Conservation (phyloP, 2,888 invertebrate genomes). For the Caenorhabditis japonica region DNA sequence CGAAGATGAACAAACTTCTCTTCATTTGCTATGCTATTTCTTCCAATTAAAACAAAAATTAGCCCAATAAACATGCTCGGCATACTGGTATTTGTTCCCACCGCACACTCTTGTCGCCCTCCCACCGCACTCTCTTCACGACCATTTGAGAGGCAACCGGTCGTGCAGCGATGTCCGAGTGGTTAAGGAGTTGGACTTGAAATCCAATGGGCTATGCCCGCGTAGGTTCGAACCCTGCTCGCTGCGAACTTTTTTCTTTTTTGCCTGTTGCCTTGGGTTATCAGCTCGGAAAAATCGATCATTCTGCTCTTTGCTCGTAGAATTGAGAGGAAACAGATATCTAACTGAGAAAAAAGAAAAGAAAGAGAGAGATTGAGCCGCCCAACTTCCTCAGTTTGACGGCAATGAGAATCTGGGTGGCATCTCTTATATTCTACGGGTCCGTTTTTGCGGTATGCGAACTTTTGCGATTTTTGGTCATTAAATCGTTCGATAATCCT, state of each 20-base stretch:
- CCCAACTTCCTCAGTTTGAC: too few species aligned
- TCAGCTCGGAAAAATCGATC: neutral
- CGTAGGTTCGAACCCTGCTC: slow-evolving; percentile 83
- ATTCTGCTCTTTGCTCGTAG: slow-evolving; percentile 17
- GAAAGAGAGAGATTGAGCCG: neutral
- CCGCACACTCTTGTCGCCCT: slow-evolving; percentile 2
- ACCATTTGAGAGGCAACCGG: neutral
- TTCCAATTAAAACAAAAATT: too few species aligned
- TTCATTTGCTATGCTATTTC: too few species aligned
- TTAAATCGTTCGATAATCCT: slow-evolving; percentile 47
- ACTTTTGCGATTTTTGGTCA: slow-evolving; percentile 61
- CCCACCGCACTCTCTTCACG: slow-evolving; percentile 1
- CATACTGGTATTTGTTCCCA: too few species aligned
- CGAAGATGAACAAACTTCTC: too few species aligned
- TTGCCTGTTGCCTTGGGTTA: neutral
- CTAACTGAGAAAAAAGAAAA: slow-evolving; percentile 3
- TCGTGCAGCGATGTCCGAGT: slow-evolving; percentile 80
- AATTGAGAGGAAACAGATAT: slow-evolving; percentile 20
- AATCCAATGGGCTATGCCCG: slow-evolving; percentile 83
- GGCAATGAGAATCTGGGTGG: slow-evolving; percentile 74
- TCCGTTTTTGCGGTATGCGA: slow-evolving; percentile 69
- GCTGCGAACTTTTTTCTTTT: slow-evolving; percentile 76
- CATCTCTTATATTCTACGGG: slow-evolving; percentile 71
- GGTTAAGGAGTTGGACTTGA: slow-evolving; percentile 83
- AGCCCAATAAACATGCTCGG: too few species aligned